These are phyloP conservation scores for Aegypius monachus DNA, from an alignment of 2,113 vertebrate genomes.

Conservation along the genomic window DNA sequence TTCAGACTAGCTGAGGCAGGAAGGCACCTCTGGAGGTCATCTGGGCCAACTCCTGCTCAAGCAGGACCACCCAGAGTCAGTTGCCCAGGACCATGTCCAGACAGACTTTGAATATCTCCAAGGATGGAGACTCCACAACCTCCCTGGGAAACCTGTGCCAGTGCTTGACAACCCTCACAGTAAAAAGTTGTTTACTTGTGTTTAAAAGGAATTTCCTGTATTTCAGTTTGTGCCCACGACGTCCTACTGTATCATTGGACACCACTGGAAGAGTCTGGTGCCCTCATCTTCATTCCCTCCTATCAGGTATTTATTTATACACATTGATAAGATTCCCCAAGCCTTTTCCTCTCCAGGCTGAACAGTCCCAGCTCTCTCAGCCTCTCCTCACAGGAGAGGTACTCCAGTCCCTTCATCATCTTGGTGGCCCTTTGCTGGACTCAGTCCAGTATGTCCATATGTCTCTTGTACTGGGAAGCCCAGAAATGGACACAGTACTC, in stretches of 20 bases:
- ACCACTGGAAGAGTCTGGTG: neutral
- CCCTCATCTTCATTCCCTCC: neutral
- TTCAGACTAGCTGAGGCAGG: neutral
- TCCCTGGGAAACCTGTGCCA: neutral
- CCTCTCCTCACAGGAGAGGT: neutral
- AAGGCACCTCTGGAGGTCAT: neutral
- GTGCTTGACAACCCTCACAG: neutral
- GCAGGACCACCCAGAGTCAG: neutral
- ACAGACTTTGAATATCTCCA: neutral
- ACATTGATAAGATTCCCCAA: neutral
- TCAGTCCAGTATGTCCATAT: neutral
- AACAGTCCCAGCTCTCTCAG: neutral
- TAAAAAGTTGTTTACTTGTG: neutral
- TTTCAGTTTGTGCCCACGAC: neutral
- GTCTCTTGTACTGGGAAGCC: neutral
- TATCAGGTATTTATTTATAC: neutral
- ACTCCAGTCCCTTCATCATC: neutral
- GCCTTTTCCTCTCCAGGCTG: neutral
- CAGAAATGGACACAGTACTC: neutral
- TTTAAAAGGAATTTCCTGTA: neutral
- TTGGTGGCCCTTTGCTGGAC: neutral
- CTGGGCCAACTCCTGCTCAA: neutral
- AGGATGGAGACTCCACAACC: neutral
- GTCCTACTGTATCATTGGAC: neutral
- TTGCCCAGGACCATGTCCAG: too few species aligned